Evolutionary conservation across 1,140 invertebrate species (phyloP).

Genomic region (Drosophila fuyamai): DNA sequence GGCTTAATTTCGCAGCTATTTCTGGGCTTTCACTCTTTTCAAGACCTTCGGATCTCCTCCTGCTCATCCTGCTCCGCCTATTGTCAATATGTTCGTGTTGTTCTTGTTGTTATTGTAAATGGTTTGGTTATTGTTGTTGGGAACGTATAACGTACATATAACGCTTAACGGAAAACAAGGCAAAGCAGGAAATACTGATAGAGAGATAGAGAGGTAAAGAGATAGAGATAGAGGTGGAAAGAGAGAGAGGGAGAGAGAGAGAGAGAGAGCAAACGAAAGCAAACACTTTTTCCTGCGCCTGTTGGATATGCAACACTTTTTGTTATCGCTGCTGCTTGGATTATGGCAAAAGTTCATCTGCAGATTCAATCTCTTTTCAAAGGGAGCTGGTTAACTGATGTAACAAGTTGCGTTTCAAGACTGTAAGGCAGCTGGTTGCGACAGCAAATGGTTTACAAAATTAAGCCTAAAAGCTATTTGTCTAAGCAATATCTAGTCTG

Average conservation of each 20-base stretch:
- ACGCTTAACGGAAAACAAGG: slow-evolving; percentile 45
- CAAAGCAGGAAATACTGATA: slow-evolving; percentile 37
- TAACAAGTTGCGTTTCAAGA: slow-evolving; percentile 14
- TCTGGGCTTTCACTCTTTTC: slow-evolving; percentile 13
- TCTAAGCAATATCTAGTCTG: no score
- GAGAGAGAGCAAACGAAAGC: slow-evolving; percentile 21
- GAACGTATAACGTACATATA: slow-evolving; percentile 38
- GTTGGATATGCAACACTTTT: slow-evolving; percentile 28
- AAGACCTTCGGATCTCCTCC: slow-evolving; percentile 19
- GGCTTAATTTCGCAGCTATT: slow-evolving; percentile 29
- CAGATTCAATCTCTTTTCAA: slow-evolving; percentile 5
- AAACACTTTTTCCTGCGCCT: slow-evolving; percentile 28
- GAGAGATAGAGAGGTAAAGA: slow-evolving; percentile 17
- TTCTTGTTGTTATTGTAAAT: slow-evolving; percentile 27
- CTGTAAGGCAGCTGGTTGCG: slow-evolving; percentile 13
- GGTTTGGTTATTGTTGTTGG: slow-evolving; percentile 40
- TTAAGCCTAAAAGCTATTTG: background rate
- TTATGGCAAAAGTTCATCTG: slow-evolving; percentile 14
- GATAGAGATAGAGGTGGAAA: slow-evolving; percentile 11
- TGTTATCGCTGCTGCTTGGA: slow-evolving; percentile 6
- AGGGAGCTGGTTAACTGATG: background rate
- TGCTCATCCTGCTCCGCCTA: slow-evolving; percentile 22
- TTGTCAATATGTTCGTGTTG: slow-evolving; percentile 49
- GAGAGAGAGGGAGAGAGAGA: slow-evolving; percentile 7
- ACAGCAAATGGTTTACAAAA: slow-evolving; percentile 13